A percentile compares a stretch with the other conserved stretches of the same genome.
Evolutionary conservation across 1,140 invertebrate genomes (phyloP).

Genomic region (Manduca sexta): DNA sequence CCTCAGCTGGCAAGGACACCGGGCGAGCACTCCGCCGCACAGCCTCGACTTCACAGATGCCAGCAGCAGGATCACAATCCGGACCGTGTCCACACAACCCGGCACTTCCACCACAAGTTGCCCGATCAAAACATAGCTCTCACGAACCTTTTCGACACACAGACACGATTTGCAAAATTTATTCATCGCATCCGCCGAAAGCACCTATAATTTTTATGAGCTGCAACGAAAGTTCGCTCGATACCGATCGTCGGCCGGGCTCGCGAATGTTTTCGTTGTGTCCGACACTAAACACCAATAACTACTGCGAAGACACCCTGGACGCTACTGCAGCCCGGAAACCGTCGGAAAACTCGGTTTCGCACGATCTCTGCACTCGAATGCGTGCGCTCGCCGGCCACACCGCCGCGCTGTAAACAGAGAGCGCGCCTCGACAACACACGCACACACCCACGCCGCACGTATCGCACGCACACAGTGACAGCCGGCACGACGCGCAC

Average conservation of each 20-base stretch:
- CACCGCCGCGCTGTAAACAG: conserved; percentile 67
- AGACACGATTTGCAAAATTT: conserved; percentile 70
- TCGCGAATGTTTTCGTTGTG: conserved; percentile 43
- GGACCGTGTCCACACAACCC: conserved; percentile 47
- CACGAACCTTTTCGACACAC: conserved; percentile 66
- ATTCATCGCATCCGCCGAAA: conserved; percentile 71
- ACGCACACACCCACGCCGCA: conserved; percentile 40
- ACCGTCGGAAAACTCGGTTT: conserved; percentile 60
- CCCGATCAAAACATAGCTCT: conserved; percentile 64
- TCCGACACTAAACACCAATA: conserved; percentile 56
- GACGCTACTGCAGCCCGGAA: conserved; percentile 44
- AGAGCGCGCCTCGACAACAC: conserved; percentile 60
- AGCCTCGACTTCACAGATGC: conserved; percentile 38
- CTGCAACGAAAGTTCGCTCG: conserved; percentile 44
- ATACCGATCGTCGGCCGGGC: conserved; percentile 15
- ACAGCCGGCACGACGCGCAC: conserved; percentile 41
- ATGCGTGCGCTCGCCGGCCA: conserved; percentile 60
- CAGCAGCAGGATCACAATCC: conserved; percentile 29
- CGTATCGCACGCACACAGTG: conserved; percentile 40
- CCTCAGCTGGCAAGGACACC: conserved; percentile 15
- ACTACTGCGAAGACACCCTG: conserved; percentile 60
- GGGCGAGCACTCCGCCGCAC: conserved; percentile 24
- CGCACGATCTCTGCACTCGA: conserved; percentile 48
- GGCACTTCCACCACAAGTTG: conserved; percentile 55
- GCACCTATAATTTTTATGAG: conserved; percentile 64